A percentile compares a stretch with the other conserved stretches of the same genome.
phyloP scores from a whole-genome alignment of 1,140 invertebrate genomes.

The Lutraria rhynchaena region DNA sequence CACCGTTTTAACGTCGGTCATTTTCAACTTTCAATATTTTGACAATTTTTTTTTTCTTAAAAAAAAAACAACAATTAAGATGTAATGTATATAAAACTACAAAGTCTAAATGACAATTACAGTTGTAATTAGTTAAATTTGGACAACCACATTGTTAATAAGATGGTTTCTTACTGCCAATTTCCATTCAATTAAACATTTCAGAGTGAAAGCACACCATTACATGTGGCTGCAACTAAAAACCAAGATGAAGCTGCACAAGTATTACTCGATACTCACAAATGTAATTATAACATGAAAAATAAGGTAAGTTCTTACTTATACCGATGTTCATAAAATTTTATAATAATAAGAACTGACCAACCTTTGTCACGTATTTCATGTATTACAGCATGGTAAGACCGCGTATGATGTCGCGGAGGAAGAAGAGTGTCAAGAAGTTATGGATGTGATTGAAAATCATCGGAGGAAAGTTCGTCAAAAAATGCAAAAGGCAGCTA shows the following conservation, averaged over 20 bases:
- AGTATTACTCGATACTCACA: constrained; percentile 60
- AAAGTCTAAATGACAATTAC: too few species aligned
- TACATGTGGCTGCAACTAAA: constrained; percentile 63
- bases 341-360: background rate
- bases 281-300: constrained; percentile 62
- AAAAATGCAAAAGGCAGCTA: constrained; percentile 35
- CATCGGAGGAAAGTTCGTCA: constrained; percentile 23
- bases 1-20: too few species aligned
- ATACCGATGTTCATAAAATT: too few species aligned
- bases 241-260: constrained; percentile 58
- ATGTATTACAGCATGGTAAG: constrained; percentile 39
- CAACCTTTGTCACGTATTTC: too few species aligned
- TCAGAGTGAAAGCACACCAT: constrained; percentile 63
- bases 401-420: constrained; percentile 50
- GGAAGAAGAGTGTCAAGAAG: constrained; percentile 53
- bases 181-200: too few species aligned
- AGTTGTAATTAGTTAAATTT: too few species aligned
- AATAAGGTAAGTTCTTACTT: constrained; percentile 58
- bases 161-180: too few species aligned
- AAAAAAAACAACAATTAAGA: too few species aligned
- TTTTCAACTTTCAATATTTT: too few species aligned
- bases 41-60: too few species aligned
- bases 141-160: too few species aligned
- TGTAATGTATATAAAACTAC: too few species aligned
- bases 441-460: constrained; percentile 51